These are phyloP conservation scores for Anthopleura xanthogrammica DNA, from an alignment of 92 coral and sea anemone species.

Conservation along the genomic window DNA sequence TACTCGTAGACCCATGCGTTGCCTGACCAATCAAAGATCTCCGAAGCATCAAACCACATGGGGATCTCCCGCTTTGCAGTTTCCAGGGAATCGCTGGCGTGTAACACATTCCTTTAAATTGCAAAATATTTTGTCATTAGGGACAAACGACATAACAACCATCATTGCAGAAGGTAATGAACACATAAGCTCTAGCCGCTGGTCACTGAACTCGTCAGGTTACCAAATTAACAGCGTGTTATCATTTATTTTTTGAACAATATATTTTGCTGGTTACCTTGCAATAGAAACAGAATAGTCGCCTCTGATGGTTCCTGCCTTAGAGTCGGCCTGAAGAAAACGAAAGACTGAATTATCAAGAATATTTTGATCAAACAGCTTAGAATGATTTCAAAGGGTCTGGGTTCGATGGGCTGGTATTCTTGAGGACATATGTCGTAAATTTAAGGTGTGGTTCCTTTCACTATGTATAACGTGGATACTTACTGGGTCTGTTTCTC, in stretches of 20 bases:
- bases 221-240: neutral
- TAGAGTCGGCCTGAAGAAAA: slow-evolving; percentile 7
- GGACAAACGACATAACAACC: too few relatives aligned
- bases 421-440: too few relatives aligned
- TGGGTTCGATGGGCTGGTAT: too few relatives aligned
- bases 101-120: slow-evolving; percentile 13
- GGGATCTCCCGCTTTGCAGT: slow-evolving; percentile 13
- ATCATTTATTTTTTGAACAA: neutral
- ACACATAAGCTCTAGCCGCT: too few relatives aligned
- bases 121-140: too few relatives aligned
- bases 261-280: neutral
- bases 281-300: slow-evolving; percentile 18
- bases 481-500: slow-evolving; percentile 16
- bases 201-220: neutral
- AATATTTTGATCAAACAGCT: neutral
- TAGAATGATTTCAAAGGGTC: neutral
- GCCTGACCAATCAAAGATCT: slow-evolving; percentile 12
- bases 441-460: neutral
- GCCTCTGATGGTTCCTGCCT: slow-evolving; percentile 18
- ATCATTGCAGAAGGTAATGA: too few relatives aligned
- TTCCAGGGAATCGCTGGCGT: slow-evolving; percentile 23
- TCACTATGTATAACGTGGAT: neutral
- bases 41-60: slow-evolving; percentile 25
- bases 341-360: too few relatives aligned
- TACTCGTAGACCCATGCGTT: slow-evolving; percentile 7